phyloP scores from a whole-genome alignment of 1,140 invertebrate genomes.

The Lepidostoma basale region DNA sequence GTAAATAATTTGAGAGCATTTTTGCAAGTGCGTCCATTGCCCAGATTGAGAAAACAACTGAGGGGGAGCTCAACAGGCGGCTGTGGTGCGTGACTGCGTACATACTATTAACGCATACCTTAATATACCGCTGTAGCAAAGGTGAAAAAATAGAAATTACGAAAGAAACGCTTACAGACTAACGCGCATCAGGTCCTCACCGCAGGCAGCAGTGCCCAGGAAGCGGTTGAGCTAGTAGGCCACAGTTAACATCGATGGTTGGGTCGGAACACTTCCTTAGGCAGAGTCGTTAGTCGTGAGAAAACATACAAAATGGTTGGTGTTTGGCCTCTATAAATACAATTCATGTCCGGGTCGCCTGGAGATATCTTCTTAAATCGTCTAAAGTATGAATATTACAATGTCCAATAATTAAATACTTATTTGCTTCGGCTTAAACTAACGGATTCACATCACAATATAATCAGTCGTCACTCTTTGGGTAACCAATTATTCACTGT shows the following conservation, averaged over 20 bases:
- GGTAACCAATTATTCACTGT: slow-evolving; percentile 34
- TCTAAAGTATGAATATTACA: slow-evolving; percentile 20
- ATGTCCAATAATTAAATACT: slow-evolving; percentile 11
- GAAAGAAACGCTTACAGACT: slow-evolving; percentile 31
- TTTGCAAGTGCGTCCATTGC: no score
- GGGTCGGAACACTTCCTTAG: background rate
- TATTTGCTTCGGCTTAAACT: slow-evolving; percentile 1
- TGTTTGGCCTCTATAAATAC: slow-evolving; percentile 25
- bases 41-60: no score
- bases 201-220: no score
- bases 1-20: no score
- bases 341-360: slow-evolving; percentile 17
- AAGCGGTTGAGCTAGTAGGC: slow-evolving; percentile 33
- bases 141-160: slow-evolving; percentile 34
- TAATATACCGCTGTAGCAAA: slow-evolving; percentile 29
- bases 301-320: slow-evolving; percentile 24
- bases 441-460: slow-evolving; percentile 12
- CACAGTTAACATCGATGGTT: slow-evolving; percentile 37
- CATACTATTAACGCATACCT: slow-evolving; percentile 15
- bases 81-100: no score
- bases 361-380: slow-evolving; percentile 27
- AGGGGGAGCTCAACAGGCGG: background rate
- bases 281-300: background rate
- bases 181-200: no score
- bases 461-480: slow-evolving; percentile 35